These are phyloP conservation scores for Pluvialis apricaria DNA, from an alignment of 2,113 vertebrate genomes.

Conservation along the genomic window DNA sequence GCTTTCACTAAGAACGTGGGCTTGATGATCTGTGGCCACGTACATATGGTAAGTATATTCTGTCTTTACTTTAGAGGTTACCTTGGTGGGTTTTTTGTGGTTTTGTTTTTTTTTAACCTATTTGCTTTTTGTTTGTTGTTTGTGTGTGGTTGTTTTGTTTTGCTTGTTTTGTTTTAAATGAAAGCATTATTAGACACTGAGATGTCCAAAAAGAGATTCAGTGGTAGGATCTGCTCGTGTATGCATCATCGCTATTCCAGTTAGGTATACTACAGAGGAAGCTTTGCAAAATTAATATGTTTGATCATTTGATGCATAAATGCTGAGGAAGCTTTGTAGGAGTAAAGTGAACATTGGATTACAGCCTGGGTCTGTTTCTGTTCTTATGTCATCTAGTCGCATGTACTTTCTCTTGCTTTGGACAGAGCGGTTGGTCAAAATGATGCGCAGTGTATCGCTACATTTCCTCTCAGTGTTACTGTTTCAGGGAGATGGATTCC, in stretches of 20 bases:
- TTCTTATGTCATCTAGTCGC: background rate
- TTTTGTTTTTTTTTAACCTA: background rate
- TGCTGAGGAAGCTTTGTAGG: background rate
- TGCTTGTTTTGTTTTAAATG: background rate
- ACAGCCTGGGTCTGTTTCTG: background rate
- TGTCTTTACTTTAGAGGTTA: background rate
- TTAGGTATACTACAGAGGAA: background rate
- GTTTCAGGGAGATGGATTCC: background rate
- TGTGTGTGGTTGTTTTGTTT: background rate
- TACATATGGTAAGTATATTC: conserved; percentile 83
- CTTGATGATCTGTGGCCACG: conserved; percentile 94
- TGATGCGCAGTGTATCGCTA: background rate
- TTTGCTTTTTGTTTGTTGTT: background rate
- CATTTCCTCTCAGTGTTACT: background rate
- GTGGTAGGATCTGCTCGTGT: background rate
- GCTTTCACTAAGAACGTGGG: conserved; percentile 98
- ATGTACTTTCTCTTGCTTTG: background rate
- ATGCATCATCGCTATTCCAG: background rate
- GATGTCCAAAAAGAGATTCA: background rate
- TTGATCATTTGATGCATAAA: background rate
- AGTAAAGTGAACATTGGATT: background rate
- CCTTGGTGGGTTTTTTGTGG: too few species aligned
- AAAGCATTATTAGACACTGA: background rate
- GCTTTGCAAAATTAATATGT: background rate
- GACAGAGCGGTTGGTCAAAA: background rate